A percentile compares a stretch with the other conserved stretches of the same genome.
These are phyloP conservation scores for Crotalus tigris DNA, from an alignment of 2,113 vertebrate species.

Conservation along the genomic window DNA sequence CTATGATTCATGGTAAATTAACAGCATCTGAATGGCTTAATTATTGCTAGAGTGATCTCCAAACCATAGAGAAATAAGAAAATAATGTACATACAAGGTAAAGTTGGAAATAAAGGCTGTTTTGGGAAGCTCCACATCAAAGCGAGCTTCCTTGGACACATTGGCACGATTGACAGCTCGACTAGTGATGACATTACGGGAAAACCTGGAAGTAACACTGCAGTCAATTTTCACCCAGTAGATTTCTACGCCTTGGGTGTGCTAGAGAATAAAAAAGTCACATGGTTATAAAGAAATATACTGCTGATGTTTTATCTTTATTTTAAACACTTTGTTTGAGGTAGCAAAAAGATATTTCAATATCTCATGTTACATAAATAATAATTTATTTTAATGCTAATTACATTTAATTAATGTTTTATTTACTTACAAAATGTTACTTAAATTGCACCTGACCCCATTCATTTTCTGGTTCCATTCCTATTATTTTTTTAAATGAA, in stretches of 20 bases:
- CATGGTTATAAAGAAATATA: not conserved
- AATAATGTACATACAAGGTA: slow-evolving; percentile 78
- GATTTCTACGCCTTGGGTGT: slow-evolving; percentile 74
- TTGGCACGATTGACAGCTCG: slow-evolving; percentile 80
- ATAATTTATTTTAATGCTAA: not conserved
- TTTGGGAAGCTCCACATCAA: slow-evolving; percentile 89
- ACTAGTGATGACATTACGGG: slow-evolving; percentile 87
- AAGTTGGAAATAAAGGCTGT: slow-evolving; percentile 94
- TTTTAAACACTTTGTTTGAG: not conserved
- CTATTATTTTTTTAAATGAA: not conserved
- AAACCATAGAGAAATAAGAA: not conserved
- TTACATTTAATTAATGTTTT: not conserved
- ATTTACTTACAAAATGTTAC: not conserved
- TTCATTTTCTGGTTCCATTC: not conserved
- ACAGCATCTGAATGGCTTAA: not conserved
- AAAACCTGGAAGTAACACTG: slow-evolving; percentile 85
- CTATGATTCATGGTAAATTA: not conserved
- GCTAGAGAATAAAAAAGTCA: slow-evolving; percentile 46
- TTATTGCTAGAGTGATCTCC: not conserved
- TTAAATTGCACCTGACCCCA: not conserved
- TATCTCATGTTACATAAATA: not conserved
- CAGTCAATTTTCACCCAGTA: slow-evolving; percentile 86
- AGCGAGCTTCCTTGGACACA: slow-evolving; percentile 78
- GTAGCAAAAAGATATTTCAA: not conserved
- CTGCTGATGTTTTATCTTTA: not conserved